phyloP scores from a whole-genome alignment of 2,888 invertebrate genomes.

The Cryptophagus acutangulus region DNA sequence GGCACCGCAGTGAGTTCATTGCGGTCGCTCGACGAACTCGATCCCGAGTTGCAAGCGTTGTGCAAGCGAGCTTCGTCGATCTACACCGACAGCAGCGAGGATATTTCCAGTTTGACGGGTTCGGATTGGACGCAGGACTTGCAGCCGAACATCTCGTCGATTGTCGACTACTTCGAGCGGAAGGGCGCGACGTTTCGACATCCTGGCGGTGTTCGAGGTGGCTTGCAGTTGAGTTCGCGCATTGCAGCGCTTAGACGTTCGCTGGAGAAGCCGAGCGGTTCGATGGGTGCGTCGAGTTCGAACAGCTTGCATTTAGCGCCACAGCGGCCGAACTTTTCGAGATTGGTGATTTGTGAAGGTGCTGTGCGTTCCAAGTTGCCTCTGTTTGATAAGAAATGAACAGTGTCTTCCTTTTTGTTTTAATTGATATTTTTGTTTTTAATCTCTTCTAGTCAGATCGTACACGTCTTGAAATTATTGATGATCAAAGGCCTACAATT shows the following conservation, averaged over 20 bases:
- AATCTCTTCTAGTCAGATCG: conserved; percentile 36
- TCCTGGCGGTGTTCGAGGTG: conserved; percentile 45
- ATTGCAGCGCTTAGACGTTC: conserved; percentile 43
- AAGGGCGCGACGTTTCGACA: conserved; percentile 60
- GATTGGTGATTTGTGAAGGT: conserved; percentile 78
- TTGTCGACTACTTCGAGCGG: conserved; percentile 84
- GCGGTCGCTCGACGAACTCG: conserved; percentile 57
- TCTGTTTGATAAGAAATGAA: conserved; percentile 69
- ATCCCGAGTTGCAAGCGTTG: conserved; percentile 54
- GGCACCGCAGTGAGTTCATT: conserved; percentile 56
- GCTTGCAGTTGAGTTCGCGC: conserved; percentile 42
- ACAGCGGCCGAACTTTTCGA: conserved; percentile 52
- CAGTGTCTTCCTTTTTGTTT: conserved; percentile 16
- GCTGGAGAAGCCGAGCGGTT: conserved; percentile 37
- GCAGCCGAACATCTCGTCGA: conserved; percentile 69
- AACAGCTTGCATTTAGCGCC: conserved; percentile 34
- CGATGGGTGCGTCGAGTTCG: conserved; percentile 18
- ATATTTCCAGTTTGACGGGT: conserved; percentile 74
- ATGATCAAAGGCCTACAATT: no score
- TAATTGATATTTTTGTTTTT: conserved; percentile 19
- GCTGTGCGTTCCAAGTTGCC: conserved; percentile 81
- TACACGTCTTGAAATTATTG: conserved; percentile 23
- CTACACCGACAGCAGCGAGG: conserved; percentile 83
- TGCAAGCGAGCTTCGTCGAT: conserved; percentile 72
- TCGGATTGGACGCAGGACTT: conserved; percentile 66